A percentile compares a stretch with the other conserved stretches of the same genome.
Evolutionary conservation across 2,888 invertebrate species (phyloP).

Genomic region (Mayetiola destructor): DNA sequence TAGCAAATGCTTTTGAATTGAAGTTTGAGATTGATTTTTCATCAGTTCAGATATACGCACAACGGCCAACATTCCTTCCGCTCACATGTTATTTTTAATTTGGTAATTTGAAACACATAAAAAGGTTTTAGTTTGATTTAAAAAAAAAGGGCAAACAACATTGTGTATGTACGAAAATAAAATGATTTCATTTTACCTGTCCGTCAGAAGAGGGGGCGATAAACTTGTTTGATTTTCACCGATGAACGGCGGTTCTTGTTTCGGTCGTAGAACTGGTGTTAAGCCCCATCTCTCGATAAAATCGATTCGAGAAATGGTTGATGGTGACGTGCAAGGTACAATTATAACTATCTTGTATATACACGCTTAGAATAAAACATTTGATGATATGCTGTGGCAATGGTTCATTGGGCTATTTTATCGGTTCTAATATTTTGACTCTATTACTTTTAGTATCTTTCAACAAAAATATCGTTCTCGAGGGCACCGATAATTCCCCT

Average conservation of each 20-base stretch:
- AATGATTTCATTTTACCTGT: slow-evolving; percentile 29
- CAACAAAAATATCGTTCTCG: too few relatives aligned
- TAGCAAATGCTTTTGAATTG: too few relatives aligned
- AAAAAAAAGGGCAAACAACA: background rate
- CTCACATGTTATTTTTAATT: background rate
- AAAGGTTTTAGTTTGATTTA: background rate
- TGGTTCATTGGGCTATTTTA: slow-evolving; percentile 2
- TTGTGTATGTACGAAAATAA: background rate
- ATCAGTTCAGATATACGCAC: too few relatives aligned
- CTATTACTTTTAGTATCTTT: too few relatives aligned
- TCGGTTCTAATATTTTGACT: too few relatives aligned
- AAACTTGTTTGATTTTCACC: slow-evolving; percentile 37
- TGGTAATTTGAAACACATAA: background rate
- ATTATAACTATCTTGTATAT: slow-evolving; percentile 1
- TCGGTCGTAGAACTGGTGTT: slow-evolving; percentile 93
- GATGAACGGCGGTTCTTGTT: slow-evolving; percentile 78
- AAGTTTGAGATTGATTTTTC: too few relatives aligned
- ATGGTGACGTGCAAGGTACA: slow-evolving; percentile 16
- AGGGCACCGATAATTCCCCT: too few relatives aligned
- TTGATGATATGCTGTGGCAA: slow-evolving; percentile 8
- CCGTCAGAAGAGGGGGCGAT: slow-evolving; percentile 37
- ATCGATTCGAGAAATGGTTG: slow-evolving; percentile 89
- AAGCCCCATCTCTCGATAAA: slow-evolving; percentile 96
- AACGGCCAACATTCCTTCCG: too few relatives aligned
- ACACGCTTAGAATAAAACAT: slow-evolving; percentile 5